A percentile compares a stretch with the other conserved stretches of the same genome.
Conservation (phyloP, 2,888 invertebrate species). For the Lithophane leautieri region DNA sequence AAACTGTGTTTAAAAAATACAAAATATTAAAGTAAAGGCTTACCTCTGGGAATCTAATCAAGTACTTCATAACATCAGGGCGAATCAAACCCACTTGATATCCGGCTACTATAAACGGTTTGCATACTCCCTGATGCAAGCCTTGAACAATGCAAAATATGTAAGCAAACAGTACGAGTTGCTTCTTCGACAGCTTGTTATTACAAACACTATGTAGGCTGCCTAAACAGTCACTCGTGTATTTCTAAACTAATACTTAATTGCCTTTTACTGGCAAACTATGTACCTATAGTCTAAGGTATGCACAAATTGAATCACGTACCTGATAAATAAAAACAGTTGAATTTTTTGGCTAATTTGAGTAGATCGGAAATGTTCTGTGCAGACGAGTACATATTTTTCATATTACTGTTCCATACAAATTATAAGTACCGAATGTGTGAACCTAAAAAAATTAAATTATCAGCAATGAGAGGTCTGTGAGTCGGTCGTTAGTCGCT, state of each 20-base stretch:
- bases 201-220: slow-evolving; percentile 54
- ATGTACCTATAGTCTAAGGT: slow-evolving; percentile 6
- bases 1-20: background rate
- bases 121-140: slow-evolving; percentile 94
- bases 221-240: slow-evolving; percentile 45
- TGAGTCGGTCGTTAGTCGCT: slow-evolving; percentile 31
- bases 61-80: slow-evolving; percentile 95
- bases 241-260: slow-evolving; percentile 16
- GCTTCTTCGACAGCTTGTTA: slow-evolving; percentile 59
- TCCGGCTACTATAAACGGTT: slow-evolving; percentile 96
- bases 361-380: slow-evolving; percentile 91
- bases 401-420: slow-evolving; percentile 80
- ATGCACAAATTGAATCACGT: slow-evolving; percentile 54
- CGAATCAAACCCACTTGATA: slow-evolving; percentile 97
- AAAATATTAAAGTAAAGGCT: slow-evolving; percentile 51
- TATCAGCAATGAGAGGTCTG: slow-evolving; percentile 34
- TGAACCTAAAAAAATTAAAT: slow-evolving; percentile 38
- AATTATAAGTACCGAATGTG: slow-evolving; percentile 42
- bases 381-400: slow-evolving; percentile 87
- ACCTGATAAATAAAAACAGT: slow-evolving; percentile 97
- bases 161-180: slow-evolving; percentile 64
- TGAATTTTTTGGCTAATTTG: slow-evolving; percentile 96
- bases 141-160: slow-evolving; percentile 87
- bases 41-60: slow-evolving; percentile 95
- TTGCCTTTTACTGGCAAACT: slow-evolving; percentile 14